These are phyloP conservation scores for Ciconia stormi DNA, from an alignment of 2,113 vertebrate genomes.

Conservation along the genomic window DNA sequence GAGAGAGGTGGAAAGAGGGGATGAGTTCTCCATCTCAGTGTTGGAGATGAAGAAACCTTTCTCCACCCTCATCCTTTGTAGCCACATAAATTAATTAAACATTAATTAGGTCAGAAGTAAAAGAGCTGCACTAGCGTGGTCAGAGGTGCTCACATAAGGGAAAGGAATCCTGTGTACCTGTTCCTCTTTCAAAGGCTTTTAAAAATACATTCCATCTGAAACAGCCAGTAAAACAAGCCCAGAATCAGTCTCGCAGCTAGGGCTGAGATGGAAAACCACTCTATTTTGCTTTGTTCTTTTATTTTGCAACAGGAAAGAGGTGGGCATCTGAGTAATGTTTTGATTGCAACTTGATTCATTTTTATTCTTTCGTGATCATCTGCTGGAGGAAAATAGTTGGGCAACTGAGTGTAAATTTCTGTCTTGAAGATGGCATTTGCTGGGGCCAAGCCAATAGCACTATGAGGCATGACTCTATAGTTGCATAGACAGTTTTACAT, in stretches of 20 bases:
- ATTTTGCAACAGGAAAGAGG: neutral
- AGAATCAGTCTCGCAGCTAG: neutral
- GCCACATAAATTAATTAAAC: neutral
- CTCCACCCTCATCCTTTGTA: neutral
- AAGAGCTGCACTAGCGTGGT: neutral
- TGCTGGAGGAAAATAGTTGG: neutral
- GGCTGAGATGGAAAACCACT: neutral
- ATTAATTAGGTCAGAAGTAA: neutral
- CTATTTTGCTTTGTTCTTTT: neutral
- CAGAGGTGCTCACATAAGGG: neutral
- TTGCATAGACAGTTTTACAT: neutral
- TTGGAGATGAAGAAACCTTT: neutral
- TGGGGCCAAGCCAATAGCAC: neutral
- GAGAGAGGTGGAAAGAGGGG: neutral
- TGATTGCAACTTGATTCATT: neutral
- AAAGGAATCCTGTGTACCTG: neutral
- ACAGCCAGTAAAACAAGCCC: neutral
- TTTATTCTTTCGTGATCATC: neutral
- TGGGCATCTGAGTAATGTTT: neutral
- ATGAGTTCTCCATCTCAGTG: neutral
- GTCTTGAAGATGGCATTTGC: neutral
- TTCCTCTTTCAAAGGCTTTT: neutral
- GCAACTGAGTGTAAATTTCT: neutral
- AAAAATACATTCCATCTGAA: neutral
- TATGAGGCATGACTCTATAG: neutral